phyloP scores from a whole-genome alignment of 2,797 vertebrate genomes.

The Notoglanidium macrostoma region DNA sequence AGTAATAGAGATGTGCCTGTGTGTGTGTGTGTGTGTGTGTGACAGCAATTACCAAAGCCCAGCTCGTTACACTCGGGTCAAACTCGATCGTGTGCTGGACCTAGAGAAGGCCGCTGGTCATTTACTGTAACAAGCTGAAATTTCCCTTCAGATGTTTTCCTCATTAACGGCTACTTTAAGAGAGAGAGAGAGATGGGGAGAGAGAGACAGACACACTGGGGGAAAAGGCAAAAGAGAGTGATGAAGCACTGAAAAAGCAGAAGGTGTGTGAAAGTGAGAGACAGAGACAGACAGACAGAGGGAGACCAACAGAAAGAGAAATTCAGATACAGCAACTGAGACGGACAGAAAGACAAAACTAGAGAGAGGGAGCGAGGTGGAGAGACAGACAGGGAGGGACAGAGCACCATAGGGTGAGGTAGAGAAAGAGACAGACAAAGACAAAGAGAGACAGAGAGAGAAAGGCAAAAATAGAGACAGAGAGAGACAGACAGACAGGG shows the following conservation, averaged over 20 bases:
- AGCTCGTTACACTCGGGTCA: not conserved
- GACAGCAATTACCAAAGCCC: not conserved
- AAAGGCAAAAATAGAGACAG: not conserved
- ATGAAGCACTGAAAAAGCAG: not conserved
- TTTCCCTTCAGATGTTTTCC: constrained; percentile 1
- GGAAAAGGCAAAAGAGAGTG: not conserved
- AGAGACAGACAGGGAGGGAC: not conserved
- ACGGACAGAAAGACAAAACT: not conserved
- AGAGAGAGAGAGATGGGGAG: not conserved
- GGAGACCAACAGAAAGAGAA: not conserved
- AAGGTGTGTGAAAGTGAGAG: not conserved
- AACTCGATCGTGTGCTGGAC: not conserved
- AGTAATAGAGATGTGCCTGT: not conserved
- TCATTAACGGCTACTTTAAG: not conserved
- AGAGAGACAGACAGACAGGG: not conserved
- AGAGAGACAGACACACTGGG: not conserved
- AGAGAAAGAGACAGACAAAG: not conserved
- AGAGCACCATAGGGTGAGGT: not conserved
- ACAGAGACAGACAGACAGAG: not conserved
- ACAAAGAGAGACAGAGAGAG: not conserved
- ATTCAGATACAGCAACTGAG: not conserved
- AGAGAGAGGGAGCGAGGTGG: not conserved
- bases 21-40: not conserved
- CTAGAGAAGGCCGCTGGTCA: not conserved
- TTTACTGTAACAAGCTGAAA: not conserved